A percentile compares a stretch with the other conserved stretches of the same genome.
These are phyloP conservation scores for Heptranchias perlo DNA, from an alignment of 2,113 vertebrate species.

Conservation along the genomic window DNA sequence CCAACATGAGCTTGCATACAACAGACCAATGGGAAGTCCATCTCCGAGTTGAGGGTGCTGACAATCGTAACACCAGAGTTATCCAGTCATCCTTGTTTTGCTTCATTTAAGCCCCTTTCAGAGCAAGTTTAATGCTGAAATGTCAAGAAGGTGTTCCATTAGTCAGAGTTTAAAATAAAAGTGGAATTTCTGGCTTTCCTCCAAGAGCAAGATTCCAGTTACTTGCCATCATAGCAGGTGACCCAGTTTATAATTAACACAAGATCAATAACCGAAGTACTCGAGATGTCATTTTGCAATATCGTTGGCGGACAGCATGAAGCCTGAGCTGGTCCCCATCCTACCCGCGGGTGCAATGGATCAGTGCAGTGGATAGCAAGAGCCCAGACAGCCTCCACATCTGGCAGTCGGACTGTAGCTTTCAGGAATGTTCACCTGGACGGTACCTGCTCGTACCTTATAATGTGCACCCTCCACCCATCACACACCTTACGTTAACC, in stretches of 20 bases:
- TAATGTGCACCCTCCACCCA: neutral
- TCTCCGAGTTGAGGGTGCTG: neutral
- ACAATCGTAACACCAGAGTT: neutral
- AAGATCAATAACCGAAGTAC: no score
- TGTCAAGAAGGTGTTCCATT: neutral
- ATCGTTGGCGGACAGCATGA: neutral
- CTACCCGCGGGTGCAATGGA: neutral
- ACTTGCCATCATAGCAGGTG: neutral
- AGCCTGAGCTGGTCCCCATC: neutral
- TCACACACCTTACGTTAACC: neutral
- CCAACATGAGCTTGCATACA: neutral
- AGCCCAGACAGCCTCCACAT: neutral
- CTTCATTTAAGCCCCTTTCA: neutral
- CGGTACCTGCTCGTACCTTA: neutral
- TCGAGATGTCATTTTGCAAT: neutral
- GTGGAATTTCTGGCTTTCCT: neutral
- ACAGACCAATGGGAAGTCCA: no score
- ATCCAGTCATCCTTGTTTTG: neutral
- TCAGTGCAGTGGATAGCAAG: neutral
- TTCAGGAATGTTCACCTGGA: neutral
- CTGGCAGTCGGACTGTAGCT: neutral
- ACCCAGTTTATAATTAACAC: neutral
- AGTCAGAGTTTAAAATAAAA: conserved; percentile 10
- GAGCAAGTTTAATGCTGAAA: neutral
- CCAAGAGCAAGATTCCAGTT: neutral